phyloP scores from a whole-genome alignment of 1,140 invertebrate genomes.

The Brachionus asplanchnoidis region DNA sequence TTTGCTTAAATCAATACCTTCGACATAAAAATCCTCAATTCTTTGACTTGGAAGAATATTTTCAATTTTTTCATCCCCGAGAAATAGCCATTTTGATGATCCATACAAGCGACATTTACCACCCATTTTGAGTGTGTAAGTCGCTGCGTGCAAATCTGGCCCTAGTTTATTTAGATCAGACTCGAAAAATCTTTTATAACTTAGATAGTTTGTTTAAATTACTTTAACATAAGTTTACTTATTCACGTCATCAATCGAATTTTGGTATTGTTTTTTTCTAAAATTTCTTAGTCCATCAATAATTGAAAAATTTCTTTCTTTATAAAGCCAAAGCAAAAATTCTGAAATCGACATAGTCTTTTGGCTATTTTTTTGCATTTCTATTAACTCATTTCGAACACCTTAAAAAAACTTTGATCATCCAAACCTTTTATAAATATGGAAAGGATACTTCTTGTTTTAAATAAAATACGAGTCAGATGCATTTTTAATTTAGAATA shows the following conservation, averaged over 20 bases:
- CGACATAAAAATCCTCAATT: neutral
- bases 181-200: conserved; percentile 16
- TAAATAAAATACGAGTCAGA: neutral
- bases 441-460: neutral
- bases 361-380: neutral
- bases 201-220: neutral
- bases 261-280: neutral
- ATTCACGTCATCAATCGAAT: neutral
- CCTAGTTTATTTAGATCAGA: conserved; percentile 4
- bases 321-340: conserved; percentile 21
- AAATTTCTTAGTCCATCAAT: neutral
- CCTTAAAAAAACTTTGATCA: neutral
- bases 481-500: neutral
- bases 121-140: conserved; percentile 30
- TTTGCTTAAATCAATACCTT: conserved; percentile 17
- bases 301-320: conserved; percentile 10
- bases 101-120: conserved; percentile 15
- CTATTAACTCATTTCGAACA: neutral
- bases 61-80: neutral
- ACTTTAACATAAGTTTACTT: neutral
- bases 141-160: conserved; percentile 15
- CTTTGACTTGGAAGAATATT: neutral
- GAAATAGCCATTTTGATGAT: neutral
- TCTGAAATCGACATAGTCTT: neutral
- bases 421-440: neutral